Evolutionary conservation across 2,113 vertebrate genomes (phyloP), one percentile per base, ranked within the genome.

Genomic region (Larimichthys crocea): DNA sequence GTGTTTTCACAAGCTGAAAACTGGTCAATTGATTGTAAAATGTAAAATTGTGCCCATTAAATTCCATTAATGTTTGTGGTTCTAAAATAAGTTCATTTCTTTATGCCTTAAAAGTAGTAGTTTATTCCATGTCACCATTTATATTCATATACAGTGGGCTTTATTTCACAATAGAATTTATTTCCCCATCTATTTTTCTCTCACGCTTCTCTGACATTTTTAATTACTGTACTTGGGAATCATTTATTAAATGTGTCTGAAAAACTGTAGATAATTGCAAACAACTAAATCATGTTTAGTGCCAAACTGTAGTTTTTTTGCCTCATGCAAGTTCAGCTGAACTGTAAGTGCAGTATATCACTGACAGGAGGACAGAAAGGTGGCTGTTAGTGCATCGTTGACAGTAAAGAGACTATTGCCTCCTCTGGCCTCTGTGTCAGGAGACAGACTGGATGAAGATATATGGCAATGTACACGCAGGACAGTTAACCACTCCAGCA

Each of bases 371-470:
- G 78, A 85, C 77, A 76, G 78, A 79, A 60, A 83, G 50, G 57
- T 56, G 64, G 59, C 76, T 74, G 63, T 84, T 59, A 62, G 64
- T 53, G 50, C 7, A 4, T 42, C 0, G 46, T 3, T 11, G 76
- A 81, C 62, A 65, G 66, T 80, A 61, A 79, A 72, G 66, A 73
- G 65, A 79, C 66, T 60, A 72, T 71, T 19, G 52, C 61, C 66
- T 79, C 52, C 48, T 29, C 50, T 76, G 53, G 79, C 17, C 67
- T 71, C 11, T 0, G 15, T 85, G 83, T 83, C 79, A 89, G 70
- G 52, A 89, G 74, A 79, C 78, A 80, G 74, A 62, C 81, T 79
- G 56, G 86, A 88, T 76, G 62, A 64, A 88, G 87, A 92, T 90
- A 86, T 89, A 94, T 88, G 53, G 60, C 61, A 71, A 53, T 63